Base-by-base conservation (phyloP, 2,113 vertebrate genomes). In the Erythrocercus mccallii region DNA sequence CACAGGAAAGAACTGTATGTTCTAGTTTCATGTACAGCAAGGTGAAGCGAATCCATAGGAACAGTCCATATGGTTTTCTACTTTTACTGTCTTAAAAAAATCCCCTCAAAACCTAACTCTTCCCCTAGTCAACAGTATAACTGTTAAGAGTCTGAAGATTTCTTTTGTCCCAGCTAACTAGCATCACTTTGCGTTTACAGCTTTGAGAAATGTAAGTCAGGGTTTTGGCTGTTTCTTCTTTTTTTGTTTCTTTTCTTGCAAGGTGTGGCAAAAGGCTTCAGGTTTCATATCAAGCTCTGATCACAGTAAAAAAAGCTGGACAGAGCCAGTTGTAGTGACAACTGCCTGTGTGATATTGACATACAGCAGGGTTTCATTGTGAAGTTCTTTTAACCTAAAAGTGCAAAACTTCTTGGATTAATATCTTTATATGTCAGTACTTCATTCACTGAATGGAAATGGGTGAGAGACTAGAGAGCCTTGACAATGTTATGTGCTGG, bases 101-200 rank as follows among this genome's bases (percentile, higher is more conserved):
- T 11, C 15, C 3, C 15, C 9, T 31, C 15, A 27, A 76, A 69
- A 22, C 3, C 3, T 15, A 58, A 21, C 7, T 60, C 47, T 91
- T 70, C 56, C 35, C 79, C 61, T 44, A 74, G 48, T 58, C 81
- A 91, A 25, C 44, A 70, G 30, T 33, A 56, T 98, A 96, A 96
- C 97, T 97, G 27, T 54, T 94, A 28, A 61, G 58, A 27, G 51
- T 51, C 92, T 95, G 79, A 88, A 96, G 68, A 64, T 47, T 95
- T 96, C 81, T 56, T 97, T 97, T 92, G 57, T 82, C 54, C 96
- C 66, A 94, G 94, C 98, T 97, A 95, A 96, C 92, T 90, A 70
- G 40, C 45, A 33, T 96, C 81, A 88, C 57, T 89, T 58, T 90
- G 64, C 92, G 83, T 70, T 95, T 95, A 44, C 62, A 88, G 86